Base-by-base conservation (phyloP, 2,888 invertebrate species). In the Chrysolina haemoptera region DNA sequence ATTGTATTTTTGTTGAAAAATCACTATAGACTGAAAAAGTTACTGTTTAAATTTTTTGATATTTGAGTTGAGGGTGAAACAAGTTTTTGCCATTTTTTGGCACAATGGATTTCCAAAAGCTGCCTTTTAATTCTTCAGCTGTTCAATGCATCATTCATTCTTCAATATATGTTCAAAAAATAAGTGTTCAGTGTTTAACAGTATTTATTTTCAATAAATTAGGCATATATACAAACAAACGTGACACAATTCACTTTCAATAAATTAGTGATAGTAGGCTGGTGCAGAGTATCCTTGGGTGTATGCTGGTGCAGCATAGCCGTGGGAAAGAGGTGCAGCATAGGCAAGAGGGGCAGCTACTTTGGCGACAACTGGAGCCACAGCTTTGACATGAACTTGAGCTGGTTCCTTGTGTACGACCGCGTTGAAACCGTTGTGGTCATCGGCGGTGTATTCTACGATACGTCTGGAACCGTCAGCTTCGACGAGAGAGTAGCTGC, bases 391-490 rank as follows among this genome's bases (percentile, higher is more conserved):
- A 27, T 35, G 35, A 0, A 35, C 8, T 6, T 3, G 6, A 6
- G 75, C 76, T 43, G 78, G 75, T 80, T 90, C 89, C 48, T 89
- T 89, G 73, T 87, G 88, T 1, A 90, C 90, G 50, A 90, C 83
- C 5, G 90, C 90, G 81, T 90, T 89, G 85, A 90, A 90, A 68
- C 90, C 90, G 75, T 85, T 88, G 80, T 89, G 88, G 18, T 88
- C 86, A 82, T 90, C 90, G 35, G 90, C 89, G 70, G 88, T 87
- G 83, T 90, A 90, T 20, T 90, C 88, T 14, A 90, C 90, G 53
- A 87, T 86, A 74, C 90, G 88, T 71, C 87, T 87, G 79, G 87
- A 87, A 22, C 90, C 90, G 84, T 90, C 90, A 43, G 90, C 82
- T 77, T 90, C 90, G 74, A 90, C 85, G 1, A 90, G 82, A 68